Conservation (phyloP, 2,888 invertebrate species). For the Microctonus aethiopoides region DNA sequence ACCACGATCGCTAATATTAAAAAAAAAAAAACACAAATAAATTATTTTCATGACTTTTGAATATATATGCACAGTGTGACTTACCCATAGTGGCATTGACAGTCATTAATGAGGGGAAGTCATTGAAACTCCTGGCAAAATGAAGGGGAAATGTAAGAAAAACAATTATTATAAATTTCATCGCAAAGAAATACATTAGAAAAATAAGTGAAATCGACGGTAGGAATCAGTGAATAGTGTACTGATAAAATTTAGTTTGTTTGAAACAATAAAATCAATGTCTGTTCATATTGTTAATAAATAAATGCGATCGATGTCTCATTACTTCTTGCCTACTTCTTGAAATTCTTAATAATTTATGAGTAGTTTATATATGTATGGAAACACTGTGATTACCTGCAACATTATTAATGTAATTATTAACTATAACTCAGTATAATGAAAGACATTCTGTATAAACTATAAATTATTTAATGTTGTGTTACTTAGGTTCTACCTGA, state of each 20-base stretch:
- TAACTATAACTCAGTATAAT: background rate
- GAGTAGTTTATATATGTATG: no score
- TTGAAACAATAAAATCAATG: background rate
- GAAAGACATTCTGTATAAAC: no score
- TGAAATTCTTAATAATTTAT: background rate
- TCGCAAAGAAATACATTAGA: background rate
- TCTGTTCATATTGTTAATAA: constrained; percentile 19
- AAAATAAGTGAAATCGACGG: background rate
- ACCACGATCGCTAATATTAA: constrained; percentile 74
- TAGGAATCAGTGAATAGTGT: background rate
- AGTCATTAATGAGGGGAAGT: constrained; percentile 78
- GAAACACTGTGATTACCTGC: background rate
- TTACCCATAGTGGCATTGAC: constrained; percentile 81
- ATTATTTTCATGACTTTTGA: constrained; percentile 1
- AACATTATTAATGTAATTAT: background rate
- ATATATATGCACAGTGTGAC: constrained; percentile 35
- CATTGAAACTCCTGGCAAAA: constrained; percentile 64
- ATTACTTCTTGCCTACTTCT: background rate
- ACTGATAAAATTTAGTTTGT: background rate
- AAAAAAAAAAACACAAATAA: constrained; percentile 5
- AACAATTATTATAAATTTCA: background rate
- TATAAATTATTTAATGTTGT: no score
- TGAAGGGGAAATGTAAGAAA: constrained; percentile 20
- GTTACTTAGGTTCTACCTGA: no score
- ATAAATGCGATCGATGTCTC: constrained; percentile 14